Evolutionary conservation across 2,888 invertebrate genomes (phyloP), one percentile per base, ranked within the genome.

Genomic region (Mesorhabditis sp.): DNA sequence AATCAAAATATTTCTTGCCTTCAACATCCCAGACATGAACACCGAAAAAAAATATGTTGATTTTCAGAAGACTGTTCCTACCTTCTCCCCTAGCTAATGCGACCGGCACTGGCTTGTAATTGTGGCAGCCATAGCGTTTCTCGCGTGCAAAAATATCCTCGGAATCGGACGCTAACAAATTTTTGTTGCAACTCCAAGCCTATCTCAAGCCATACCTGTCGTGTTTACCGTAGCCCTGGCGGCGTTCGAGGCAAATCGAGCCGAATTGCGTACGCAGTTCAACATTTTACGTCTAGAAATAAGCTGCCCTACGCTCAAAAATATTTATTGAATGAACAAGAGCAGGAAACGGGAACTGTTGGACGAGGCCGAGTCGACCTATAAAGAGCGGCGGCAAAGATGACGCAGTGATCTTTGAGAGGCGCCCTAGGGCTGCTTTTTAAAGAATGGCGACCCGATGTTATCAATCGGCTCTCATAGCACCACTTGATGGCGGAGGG

Each of bases 41-140:
- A 71, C 95, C 93, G 91, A 84, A 28, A 86, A 83, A 13, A 63
- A 63, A 63, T n/a, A 6, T 63, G 41, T 28, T n/a, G 7, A 10
- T 63, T 13, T 13, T 28, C 7, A 63, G 15, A 7, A n/a, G n/a
- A n/a, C 28, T 43, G 45, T 42, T 66, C 15, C 5, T 86, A 92
- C 93, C 94, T 90, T 95, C 89, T 67, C 92, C 98, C 77, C 90
- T 91, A 71, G 89, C 88, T n/a, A 99, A 87, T 0, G 94, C 97
- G 0, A 94, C 97, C 0, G 95, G 95, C 42, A 98, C 85, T 0
- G 98, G 94, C 78, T 93, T 92, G 87, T 98, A 98, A 88, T 97
- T 98, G 86, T 94, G 94, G 45, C 97, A 96, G 0, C 95, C 94
- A 87, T 91, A 93, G 86, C 92, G 92, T 66, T 91, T 90, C 87